Conservation (phyloP, 2,888 invertebrate genomes). For the Nomada lathburiana region DNA sequence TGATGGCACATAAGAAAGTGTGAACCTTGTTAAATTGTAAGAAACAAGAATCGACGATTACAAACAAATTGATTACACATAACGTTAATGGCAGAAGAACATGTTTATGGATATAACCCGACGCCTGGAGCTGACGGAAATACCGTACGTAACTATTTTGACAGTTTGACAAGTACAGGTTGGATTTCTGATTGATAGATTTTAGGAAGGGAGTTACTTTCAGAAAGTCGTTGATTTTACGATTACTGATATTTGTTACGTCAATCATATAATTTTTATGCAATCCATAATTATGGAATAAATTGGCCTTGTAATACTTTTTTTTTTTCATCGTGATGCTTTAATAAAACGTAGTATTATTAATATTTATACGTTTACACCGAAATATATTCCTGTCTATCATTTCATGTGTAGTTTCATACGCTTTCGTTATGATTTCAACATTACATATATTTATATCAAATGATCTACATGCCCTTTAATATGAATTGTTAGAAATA, state of each 20-base stretch:
- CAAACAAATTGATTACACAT: slow-evolving; percentile 70
- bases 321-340: slow-evolving; percentile 6
- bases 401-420: neutral
- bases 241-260: slow-evolving; percentile 8
- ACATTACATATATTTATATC: neutral
- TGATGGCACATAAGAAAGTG: slow-evolving; percentile 80
- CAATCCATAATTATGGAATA: neutral
- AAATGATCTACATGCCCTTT: neutral
- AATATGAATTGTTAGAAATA: slow-evolving; percentile 19
- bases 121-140: slow-evolving; percentile 81
- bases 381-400: neutral
- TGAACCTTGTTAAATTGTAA: slow-evolving; percentile 74
- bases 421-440: neutral
- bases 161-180: slow-evolving; percentile 81
- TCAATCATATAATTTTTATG: neutral
- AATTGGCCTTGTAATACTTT: neutral
- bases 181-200: slow-evolving; percentile 72
- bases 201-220: slow-evolving; percentile 58
- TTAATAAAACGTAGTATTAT: slow-evolving; percentile 24
- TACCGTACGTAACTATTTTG: slow-evolving; percentile 80
- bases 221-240: slow-evolving; percentile 42
- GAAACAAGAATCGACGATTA: slow-evolving; percentile 68
- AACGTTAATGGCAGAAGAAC: slow-evolving; percentile 84
- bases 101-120: slow-evolving; percentile 83
- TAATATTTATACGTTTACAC: slow-evolving; percentile 27